A percentile compares a stretch with the other conserved stretches of the same genome.
phyloP scores from a whole-genome alignment of 2,888 invertebrate species.

The Drosophila subsilvestris region DNA sequence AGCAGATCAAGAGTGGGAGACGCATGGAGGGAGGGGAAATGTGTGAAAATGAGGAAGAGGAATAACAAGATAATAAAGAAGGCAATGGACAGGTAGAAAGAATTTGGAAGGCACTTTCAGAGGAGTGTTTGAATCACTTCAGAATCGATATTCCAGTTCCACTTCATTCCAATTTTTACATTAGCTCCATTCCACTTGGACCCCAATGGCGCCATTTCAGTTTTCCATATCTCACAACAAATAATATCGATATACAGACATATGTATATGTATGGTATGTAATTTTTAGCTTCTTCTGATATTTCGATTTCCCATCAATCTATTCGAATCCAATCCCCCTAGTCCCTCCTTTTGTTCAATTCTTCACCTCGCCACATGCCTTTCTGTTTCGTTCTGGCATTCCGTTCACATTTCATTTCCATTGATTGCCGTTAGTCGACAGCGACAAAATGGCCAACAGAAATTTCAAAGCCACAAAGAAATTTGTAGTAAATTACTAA shows the following conservation, averaged over 20 bases:
- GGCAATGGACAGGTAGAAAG: not conserved
- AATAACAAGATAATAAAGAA: not conserved
- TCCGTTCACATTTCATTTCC: slow-evolving; percentile 42
- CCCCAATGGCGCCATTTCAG: not conserved
- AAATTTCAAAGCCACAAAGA: slow-evolving; percentile 50
- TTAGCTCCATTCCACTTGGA: not conserved
- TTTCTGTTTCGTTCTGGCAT: slow-evolving; percentile 34
- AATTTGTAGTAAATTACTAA: slow-evolving; percentile 64
- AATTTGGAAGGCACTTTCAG: not conserved
- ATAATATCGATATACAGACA: not conserved
- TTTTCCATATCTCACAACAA: not conserved
- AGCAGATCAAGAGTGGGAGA: not conserved
- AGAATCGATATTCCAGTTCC: not conserved
- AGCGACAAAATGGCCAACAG: slow-evolving; percentile 32
- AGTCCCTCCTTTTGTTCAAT: not conserved
- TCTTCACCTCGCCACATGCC: slow-evolving; percentile 18
- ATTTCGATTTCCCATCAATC: slow-evolving; percentile 14
- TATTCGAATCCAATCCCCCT: not conserved
- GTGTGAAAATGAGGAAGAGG: not conserved
- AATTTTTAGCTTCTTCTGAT: slow-evolving; percentile 7
- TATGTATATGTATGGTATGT: no score
- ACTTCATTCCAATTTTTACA: not conserved
- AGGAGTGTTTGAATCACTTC: not conserved
- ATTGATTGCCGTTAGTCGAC: slow-evolving; percentile 51
- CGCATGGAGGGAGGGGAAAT: not conserved